Evolutionary conservation across 2,888 invertebrate species (phyloP).

Genomic region (Spatulosminthurus flaviceps): DNA sequence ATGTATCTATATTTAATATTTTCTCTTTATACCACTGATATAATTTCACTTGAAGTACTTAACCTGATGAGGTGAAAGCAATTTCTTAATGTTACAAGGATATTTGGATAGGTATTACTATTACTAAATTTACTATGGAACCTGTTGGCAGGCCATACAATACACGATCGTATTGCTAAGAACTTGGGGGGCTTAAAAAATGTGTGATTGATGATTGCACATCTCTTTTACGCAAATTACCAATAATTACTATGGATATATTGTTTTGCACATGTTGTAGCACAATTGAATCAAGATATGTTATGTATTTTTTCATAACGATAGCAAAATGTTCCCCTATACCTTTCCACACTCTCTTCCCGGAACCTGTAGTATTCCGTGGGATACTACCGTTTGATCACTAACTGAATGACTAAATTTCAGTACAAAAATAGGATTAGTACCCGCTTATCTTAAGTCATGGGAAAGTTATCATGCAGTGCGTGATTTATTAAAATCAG

Average conservation of each 20-base stretch:
- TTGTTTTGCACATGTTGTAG: slow-evolving; percentile 8
- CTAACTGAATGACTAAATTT: background rate
- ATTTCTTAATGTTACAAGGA: background rate
- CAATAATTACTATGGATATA: too few relatives aligned
- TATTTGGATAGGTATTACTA: background rate
- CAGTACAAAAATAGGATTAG: slow-evolving; percentile 7
- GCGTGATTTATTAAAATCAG: slow-evolving; percentile 7
- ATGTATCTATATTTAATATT: slow-evolving; percentile 5
- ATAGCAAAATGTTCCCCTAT: too few relatives aligned
- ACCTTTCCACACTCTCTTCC: too few relatives aligned
- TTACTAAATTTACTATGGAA: background rate
- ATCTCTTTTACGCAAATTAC: too few relatives aligned
- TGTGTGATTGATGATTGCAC: background rate
- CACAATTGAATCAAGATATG: background rate
- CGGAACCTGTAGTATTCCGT: too few relatives aligned
- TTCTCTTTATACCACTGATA: slow-evolving; percentile 26
- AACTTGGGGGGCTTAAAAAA: background rate
- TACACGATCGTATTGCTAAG: background rate
- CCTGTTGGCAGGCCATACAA: slow-evolving; percentile 20
- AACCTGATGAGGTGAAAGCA: background rate
- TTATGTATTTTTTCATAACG: slow-evolving; percentile 6
- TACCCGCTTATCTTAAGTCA: background rate
- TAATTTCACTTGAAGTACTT: background rate
- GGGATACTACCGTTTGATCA: too few relatives aligned
- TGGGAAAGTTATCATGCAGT: slow-evolving; percentile 9